Percentiles rank a stretch among this genome's conserved stretches.
Conservation (phyloP, 2,888 invertebrate genomes). For the Coleophora flavipennella region DNA sequence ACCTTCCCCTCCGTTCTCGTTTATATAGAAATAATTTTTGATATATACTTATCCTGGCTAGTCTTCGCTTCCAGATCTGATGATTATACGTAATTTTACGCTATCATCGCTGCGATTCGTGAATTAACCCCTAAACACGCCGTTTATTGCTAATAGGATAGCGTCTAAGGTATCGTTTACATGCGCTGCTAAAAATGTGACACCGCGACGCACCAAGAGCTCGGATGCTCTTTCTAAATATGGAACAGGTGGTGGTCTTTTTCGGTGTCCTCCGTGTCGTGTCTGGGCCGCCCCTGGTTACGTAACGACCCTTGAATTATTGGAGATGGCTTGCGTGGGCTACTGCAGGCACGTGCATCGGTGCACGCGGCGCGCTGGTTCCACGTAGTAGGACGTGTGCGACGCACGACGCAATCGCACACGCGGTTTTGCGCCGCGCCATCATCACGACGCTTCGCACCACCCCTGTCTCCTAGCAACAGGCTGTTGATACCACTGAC, state of each 20-base stretch:
- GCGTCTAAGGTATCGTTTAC: conserved; percentile 53
- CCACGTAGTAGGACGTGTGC: conserved; percentile 58
- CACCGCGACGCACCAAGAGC: conserved; percentile 49
- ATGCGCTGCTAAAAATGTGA: conserved; percentile 67
- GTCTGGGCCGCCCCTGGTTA: conserved; percentile 45
- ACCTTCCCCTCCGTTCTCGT: conserved; percentile 1
- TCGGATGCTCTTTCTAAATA: conserved; percentile 64
- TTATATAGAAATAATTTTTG: too few relatives aligned
- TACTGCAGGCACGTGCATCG: conserved; percentile 45
- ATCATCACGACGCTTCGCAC: conserved; percentile 18
- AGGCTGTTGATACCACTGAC: conserved; percentile 66
- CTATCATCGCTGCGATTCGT: too few relatives aligned
- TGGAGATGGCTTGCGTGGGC: conserved; percentile 19
- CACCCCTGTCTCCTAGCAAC: conserved; percentile 68
- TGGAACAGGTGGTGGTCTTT: conserved; percentile 51
- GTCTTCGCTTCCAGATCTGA: too few relatives aligned
- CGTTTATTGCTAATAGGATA: not conserved
- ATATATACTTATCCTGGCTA: conserved; percentile 6
- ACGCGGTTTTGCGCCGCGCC: conserved; percentile 21
- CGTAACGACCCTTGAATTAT: conserved; percentile 62
- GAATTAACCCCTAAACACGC: not conserved
- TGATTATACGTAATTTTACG: too few relatives aligned
- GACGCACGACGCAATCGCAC: conserved; percentile 39
- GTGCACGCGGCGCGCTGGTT: conserved; percentile 50
- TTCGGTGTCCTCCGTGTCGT: conserved; percentile 37